A percentile compares a stretch with the other conserved stretches of the same genome.
Evolutionary conservation across 2,797 vertebrate species (phyloP).

Genomic region (Enteromius paludinosus): DNA sequence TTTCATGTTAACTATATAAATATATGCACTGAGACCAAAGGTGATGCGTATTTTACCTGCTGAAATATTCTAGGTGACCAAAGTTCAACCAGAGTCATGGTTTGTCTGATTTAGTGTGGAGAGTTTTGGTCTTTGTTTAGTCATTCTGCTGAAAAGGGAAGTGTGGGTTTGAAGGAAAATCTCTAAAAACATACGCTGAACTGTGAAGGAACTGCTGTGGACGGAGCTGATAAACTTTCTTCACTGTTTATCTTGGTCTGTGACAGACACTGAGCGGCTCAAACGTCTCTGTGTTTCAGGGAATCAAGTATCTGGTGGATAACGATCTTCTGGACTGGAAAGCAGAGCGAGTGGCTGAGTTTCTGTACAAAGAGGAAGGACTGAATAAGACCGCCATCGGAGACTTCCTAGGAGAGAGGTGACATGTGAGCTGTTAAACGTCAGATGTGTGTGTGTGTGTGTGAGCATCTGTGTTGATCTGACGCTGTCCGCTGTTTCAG

Average conservation of each 20-base stretch:
- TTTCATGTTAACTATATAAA: too few relatives aligned
- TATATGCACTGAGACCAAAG: too few relatives aligned
- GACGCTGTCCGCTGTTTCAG: slow-evolving; percentile 68
- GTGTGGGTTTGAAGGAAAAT: slow-evolving; percentile 7
- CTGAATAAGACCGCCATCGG: slow-evolving; percentile 94
- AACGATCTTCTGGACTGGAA: slow-evolving; percentile 79
- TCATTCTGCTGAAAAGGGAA: slow-evolving; percentile 11
- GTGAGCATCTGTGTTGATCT: not conserved
- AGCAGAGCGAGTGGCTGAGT: slow-evolving; percentile 81
- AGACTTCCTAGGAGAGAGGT: slow-evolving; percentile 91
- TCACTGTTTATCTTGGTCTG: not conserved
- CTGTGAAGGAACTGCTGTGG: not conserved
- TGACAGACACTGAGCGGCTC: not conserved
- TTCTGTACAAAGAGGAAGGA: slow-evolving; percentile 93
- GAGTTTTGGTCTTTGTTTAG: not conserved
- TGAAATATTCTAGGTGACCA: not conserved
- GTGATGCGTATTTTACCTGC: too few relatives aligned
- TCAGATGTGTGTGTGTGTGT: not conserved
- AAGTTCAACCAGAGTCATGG: not conserved
- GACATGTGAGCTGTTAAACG: slow-evolving; percentile 20
- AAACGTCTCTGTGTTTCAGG: slow-evolving; percentile 71
- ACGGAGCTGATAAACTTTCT: not conserved
- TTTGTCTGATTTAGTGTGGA: not conserved
- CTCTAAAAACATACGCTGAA: not conserved
- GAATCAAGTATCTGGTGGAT: slow-evolving; percentile 84